Percentiles rank a stretch among this genome's conserved stretches.
Evolutionary conservation across 2,797 vertebrate genomes (phyloP).

Genomic region (Zenarchopterus dispar): DNA sequence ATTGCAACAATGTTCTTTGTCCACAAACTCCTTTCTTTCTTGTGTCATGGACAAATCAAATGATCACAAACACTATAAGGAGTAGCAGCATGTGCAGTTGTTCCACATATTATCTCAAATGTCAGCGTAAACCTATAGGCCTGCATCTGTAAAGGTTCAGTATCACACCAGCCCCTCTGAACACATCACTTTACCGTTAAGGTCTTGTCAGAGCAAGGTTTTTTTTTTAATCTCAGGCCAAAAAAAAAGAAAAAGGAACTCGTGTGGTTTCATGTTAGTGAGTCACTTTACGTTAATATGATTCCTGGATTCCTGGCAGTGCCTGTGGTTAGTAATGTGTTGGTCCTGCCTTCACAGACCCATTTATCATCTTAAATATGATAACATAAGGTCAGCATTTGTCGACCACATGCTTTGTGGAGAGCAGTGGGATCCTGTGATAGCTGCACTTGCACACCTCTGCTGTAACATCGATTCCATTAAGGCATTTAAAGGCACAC

Average conservation of each 20-base stretch:
- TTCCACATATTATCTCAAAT: neutral
- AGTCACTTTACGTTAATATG: conserved; percentile 49
- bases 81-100: no score
- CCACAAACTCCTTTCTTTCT: no score
- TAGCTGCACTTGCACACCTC: conserved; percentile 18
- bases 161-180: neutral
- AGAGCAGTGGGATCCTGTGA: conserved; percentile 23
- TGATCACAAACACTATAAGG: no score
- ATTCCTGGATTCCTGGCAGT: conserved; percentile 56
- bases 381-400: conserved; percentile 56
- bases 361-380: conserved; percentile 61
- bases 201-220: conserved; percentile 11
- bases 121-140: neutral
- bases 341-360: conserved; percentile 34
- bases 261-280: conserved; percentile 42
- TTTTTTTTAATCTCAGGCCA: conserved; percentile 13
- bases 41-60: no score
- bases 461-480: conserved; percentile 36
- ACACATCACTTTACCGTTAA: conserved; percentile 13
- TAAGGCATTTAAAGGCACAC: conserved; percentile 36
- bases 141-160: no score
- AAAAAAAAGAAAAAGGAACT: neutral
- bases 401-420: conserved; percentile 49
- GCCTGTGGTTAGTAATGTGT: conserved; percentile 49
- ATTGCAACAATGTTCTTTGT: no score